These are phyloP conservation scores for Pardosa pseudoannulata DNA, from an alignment of 2,888 invertebrate genomes.

Conservation along the genomic window DNA sequence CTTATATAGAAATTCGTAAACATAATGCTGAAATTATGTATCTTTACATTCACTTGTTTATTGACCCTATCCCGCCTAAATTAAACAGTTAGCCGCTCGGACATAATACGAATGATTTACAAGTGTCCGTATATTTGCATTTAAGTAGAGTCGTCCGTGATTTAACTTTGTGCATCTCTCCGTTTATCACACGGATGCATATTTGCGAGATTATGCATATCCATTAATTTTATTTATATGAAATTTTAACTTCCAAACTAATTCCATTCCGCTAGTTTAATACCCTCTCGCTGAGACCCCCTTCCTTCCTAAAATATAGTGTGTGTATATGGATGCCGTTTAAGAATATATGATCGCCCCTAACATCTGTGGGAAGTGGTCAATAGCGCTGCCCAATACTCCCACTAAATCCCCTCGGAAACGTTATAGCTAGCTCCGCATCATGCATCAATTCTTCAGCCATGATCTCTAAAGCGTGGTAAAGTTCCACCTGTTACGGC, in stretches of 20 bases:
- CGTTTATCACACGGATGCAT: neutral
- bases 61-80: no score
- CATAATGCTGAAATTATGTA: no score
- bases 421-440: neutral
- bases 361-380: conserved; percentile 16
- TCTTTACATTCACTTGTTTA: no score
- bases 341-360: neutral
- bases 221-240: neutral
- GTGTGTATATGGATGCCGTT: no score
- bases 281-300: neutral
- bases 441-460: neutral
- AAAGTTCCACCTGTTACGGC: conserved; percentile 52
- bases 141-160: no score
- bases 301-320: neutral
- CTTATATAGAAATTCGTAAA: no score
- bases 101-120: no score
- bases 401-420: conserved; percentile 9
- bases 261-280: neutral
- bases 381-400: neutral
- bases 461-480: conserved; percentile 33
- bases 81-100: no score
- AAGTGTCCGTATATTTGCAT: no score
- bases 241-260: neutral
- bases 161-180: neutral
- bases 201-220: neutral